Percentiles rank a stretch among this genome's conserved stretches.
phyloP scores from a whole-genome alignment of 2,797 vertebrate species.

The Scolopax rusticola region DNA sequence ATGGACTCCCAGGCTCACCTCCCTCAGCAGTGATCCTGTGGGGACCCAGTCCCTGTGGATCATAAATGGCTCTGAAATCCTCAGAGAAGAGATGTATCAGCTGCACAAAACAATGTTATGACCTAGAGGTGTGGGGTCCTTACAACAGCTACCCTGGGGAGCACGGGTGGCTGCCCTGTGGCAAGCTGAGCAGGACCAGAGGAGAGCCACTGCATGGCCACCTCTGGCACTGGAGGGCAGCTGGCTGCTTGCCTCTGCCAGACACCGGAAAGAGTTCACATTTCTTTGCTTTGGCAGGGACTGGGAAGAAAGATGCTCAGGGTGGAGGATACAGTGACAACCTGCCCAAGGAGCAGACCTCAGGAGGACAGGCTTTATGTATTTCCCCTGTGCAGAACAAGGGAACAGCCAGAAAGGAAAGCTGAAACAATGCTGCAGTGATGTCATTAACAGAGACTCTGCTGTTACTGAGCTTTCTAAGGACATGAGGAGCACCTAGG shows the following conservation, averaged over 20 bases:
- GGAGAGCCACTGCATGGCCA: accelerated
- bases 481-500: neutral
- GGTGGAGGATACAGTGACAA: neutral
- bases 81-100: neutral
- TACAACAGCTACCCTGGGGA: neutral
- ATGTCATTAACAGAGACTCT: neutral
- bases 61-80: neutral
- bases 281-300: neutral
- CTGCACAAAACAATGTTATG: neutral
- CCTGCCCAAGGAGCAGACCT: neutral
- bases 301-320: neutral
- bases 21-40: neutral
- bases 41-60: neutral
- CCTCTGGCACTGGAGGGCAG: neutral
- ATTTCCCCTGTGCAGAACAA: neutral
- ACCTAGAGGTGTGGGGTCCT: neutral
- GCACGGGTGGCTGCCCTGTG: neutral
- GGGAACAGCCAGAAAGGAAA: neutral
- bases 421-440: neutral
- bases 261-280: neutral
- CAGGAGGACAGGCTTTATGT: neutral
- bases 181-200: neutral
- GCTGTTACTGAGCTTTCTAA: neutral
- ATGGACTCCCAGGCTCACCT: neutral
- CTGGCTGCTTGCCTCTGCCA: neutral